Evolutionary conservation across 2,888 invertebrate genomes (phyloP).

Genomic region (Panorpa germanica): DNA sequence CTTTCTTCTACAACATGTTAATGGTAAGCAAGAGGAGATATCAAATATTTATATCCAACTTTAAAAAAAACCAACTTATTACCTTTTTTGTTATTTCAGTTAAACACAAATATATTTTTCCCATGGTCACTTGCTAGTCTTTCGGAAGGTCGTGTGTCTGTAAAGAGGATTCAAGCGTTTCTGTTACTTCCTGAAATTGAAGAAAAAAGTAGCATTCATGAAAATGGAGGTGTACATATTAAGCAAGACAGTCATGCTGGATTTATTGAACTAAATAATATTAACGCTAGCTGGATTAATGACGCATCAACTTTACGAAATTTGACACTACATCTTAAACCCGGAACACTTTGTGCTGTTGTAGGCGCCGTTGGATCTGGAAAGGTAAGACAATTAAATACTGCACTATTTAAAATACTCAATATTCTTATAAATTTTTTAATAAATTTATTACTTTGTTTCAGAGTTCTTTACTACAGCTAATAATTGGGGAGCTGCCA

Average conservation of each 20-base stretch:
- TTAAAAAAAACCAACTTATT: no score
- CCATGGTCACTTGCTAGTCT: constrained; percentile 31
- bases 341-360: constrained; percentile 53
- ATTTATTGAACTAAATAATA: constrained; percentile 24
- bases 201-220: no score
- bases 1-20: constrained; percentile 57
- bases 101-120: no score
- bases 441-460: constrained; percentile 10
- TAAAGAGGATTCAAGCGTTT: constrained; percentile 34
- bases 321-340: constrained; percentile 35
- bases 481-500: constrained; percentile 38
- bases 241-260: no score
- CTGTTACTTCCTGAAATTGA: constrained; percentile 29
- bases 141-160: constrained; percentile 34
- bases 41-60: no score
- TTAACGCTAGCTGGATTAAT: constrained; percentile 28
- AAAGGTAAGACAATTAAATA: constrained; percentile 24
- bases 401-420: no score
- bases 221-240: no score
- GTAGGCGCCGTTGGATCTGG: constrained; percentile 83
- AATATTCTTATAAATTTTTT: background rate
- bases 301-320: constrained; percentile 29
- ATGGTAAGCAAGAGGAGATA: no score
- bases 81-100: no score
- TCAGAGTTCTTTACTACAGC: constrained; percentile 28